Evolutionary conservation across 2,888 invertebrate genomes (phyloP), one percentile per base, ranked within the genome.

Genomic region (Melinopterus prodromus): DNA sequence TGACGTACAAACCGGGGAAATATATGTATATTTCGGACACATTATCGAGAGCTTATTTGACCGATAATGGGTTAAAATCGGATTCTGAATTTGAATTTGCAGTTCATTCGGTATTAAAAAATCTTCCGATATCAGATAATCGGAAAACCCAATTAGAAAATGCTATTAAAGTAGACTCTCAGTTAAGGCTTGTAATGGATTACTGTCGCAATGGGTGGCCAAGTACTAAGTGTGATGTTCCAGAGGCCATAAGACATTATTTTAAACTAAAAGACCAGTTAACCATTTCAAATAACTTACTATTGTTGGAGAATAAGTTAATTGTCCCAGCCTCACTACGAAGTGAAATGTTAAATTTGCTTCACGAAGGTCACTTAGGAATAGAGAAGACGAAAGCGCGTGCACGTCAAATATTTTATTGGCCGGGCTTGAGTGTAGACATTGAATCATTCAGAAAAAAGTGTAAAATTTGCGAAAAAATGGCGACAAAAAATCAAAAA

Each of bases 1-100:
- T 87, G 1, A 78, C 71, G 7, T 85, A 84, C 82, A 82, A 79
- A 53, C 84, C 85, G 7, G 86, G 85, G 26, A 86, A 76, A 72
- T 37, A 79, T 9, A 9, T 76, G 35, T 69, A 16, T 71, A 70
- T 79, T 37, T 76, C 79, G 70, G 79, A 79, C 16, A 70, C 76
- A 12, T 76, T 79, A 15, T 78, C 78, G 12, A 35, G 78, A 78
- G 71, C 72, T 35, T 78, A 72, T 53, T 69, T 78, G 15, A 76
- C 38, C 7, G 74, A 69, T 74, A 53, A 79, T 71, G 76, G 37
- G 75, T 74, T 74, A 36, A 12, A 16, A n/a, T 74, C 74, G 9
- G 37, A 74, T 35, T n/a, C 9, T 14, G 35, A 12, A 26, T 74
- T 74, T 74, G 74, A 74, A 35, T 74, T 35, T 74, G 74, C 74